These are phyloP conservation scores for Elegia similella DNA, from an alignment of 2,888 invertebrate species.

Conservation along the genomic window DNA sequence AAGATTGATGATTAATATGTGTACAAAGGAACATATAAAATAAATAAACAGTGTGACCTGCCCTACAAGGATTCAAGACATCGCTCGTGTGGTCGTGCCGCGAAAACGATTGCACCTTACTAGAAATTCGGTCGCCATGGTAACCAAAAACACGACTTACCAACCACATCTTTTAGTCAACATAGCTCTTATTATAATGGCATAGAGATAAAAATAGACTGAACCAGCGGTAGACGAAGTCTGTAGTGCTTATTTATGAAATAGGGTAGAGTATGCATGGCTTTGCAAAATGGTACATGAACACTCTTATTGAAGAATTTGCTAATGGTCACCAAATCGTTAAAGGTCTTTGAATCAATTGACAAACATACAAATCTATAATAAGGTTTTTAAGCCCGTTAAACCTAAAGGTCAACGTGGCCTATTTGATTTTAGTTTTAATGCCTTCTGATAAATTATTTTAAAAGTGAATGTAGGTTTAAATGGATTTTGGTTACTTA, in stretches of 20 bases:
- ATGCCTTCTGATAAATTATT: no score
- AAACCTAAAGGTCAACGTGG: no score
- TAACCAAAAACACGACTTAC: conserved; percentile 61
- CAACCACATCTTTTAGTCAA: conserved; percentile 17
- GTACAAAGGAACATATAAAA: no score
- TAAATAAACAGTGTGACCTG: conserved; percentile 29
- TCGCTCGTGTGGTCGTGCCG: conserved; percentile 69
- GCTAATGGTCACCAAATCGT: background rate
- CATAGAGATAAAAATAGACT: background rate
- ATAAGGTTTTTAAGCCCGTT: no score
- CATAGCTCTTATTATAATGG: background rate
- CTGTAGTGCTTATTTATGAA: background rate
- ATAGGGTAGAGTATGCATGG: background rate
- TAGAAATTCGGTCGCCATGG: conserved; percentile 70
- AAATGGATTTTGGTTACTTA: no score
- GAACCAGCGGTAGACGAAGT: background rate
- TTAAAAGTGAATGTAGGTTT: no score
- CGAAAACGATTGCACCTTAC: conserved; percentile 69
- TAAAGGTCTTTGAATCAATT: background rate
- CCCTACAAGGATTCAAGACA: conserved; percentile 58
- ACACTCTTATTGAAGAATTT: background rate
- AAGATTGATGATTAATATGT: no score
- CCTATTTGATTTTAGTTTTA: no score
- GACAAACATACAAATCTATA: background rate
- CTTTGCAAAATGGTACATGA: background rate